Conservation (phyloP, 2,113 vertebrate species). For the Sinosuthora webbiana region DNA sequence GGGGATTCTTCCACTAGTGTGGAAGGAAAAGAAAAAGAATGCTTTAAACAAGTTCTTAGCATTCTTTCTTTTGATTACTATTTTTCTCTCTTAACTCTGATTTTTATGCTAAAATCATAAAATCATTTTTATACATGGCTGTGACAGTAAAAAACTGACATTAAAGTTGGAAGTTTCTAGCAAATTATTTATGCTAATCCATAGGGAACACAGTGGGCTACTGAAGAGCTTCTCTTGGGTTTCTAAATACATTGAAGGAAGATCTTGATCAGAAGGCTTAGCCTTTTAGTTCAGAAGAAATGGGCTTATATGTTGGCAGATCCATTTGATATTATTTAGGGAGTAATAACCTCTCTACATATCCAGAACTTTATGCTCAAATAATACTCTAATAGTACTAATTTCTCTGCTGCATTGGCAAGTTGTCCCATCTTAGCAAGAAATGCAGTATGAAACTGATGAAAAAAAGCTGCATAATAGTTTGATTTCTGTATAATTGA, state of each 20-base stretch:
- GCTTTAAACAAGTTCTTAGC: neutral
- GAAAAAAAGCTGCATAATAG: conserved; percentile 11
- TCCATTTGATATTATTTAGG: neutral
- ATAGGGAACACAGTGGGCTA: neutral
- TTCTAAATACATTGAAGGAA: neutral
- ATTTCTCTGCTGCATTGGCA: conserved; percentile 13
- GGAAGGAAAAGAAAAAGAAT: neutral
- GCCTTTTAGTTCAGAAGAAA: neutral
- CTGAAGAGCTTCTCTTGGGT: neutral
- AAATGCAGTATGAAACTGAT: neutral
- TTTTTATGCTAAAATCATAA: neutral
- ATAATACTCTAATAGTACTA: neutral
- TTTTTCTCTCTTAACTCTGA: neutral
- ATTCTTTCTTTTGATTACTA: neutral
- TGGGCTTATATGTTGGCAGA: neutral
- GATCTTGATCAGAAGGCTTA: neutral
- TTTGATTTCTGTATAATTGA: conserved; percentile 22
- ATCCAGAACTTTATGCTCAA: neutral
- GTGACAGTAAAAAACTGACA: neutral
- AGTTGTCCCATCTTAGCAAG: neutral
- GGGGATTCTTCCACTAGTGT: neutral
- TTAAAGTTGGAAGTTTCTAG: neutral
- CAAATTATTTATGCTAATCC: neutral
- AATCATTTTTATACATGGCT: too few species aligned
- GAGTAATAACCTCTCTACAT: neutral